phyloP scores from a whole-genome alignment of 2,113 vertebrate species.

The Podarcis cretensis region DNA sequence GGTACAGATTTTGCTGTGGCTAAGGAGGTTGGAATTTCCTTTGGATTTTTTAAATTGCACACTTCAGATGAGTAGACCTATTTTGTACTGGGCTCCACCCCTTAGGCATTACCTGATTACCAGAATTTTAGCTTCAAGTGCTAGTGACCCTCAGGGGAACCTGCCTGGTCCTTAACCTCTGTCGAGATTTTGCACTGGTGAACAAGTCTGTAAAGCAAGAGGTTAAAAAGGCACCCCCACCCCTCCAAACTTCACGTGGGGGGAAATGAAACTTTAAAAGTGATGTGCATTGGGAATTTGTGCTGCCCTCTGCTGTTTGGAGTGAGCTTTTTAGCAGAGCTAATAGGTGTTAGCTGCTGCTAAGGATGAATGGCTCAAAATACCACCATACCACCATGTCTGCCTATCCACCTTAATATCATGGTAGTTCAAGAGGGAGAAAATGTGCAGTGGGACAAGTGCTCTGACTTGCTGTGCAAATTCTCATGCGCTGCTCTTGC shows the following conservation, averaged over 20 bases:
- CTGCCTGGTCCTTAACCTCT: background rate
- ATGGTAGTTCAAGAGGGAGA: background rate
- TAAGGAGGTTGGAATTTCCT: too few species aligned
- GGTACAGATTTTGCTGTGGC: background rate
- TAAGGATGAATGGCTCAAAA: background rate
- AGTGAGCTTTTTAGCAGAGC: background rate
- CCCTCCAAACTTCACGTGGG: background rate
- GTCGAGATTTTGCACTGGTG: background rate
- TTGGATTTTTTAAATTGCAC: background rate
- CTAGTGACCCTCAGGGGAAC: background rate
- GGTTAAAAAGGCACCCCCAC: too few species aligned
- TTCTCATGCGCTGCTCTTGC: too few species aligned
- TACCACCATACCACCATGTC: background rate
- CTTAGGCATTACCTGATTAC: background rate
- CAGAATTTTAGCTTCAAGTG: background rate
- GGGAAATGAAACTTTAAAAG: background rate
- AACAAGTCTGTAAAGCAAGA: background rate
- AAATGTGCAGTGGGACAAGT: background rate
- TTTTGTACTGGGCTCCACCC: background rate
- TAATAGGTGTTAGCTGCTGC: background rate
- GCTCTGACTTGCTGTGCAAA: background rate
- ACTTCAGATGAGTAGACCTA: background rate
- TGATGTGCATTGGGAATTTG: background rate
- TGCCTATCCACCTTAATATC: background rate
- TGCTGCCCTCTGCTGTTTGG: background rate